Evolutionary conservation across 2,888 invertebrate genomes (phyloP).

Genomic region (Crossocerus cetratus): DNA sequence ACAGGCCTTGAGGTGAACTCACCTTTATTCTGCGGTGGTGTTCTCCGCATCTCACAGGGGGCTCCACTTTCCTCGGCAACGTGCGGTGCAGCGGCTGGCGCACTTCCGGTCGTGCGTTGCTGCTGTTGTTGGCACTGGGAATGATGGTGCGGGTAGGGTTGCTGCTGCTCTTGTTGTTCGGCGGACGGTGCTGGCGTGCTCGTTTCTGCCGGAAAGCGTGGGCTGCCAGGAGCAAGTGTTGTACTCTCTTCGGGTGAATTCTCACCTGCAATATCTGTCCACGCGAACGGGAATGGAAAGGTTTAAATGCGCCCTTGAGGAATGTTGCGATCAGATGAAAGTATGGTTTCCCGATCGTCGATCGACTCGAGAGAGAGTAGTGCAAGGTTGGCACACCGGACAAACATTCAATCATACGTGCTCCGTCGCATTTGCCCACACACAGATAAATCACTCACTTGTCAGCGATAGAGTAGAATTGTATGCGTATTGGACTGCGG

Average conservation of each 20-base stretch:
- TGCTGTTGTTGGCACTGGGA: constrained; percentile 54
- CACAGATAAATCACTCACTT: too few relatives aligned
- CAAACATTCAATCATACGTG: too few relatives aligned
- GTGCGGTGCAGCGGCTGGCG: constrained; percentile 58
- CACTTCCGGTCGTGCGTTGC: constrained; percentile 61
- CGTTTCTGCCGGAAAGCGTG: constrained; percentile 62
- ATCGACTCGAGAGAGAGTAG: not conserved
- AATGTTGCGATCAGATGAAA: constrained; percentile 5
- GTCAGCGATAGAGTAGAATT: too few relatives aligned
- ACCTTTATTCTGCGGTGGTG: constrained; percentile 81
- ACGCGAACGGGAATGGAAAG: constrained; percentile 22
- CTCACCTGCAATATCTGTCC: constrained; percentile 59
- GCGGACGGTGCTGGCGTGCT: constrained; percentile 50
- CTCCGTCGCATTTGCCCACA: too few relatives aligned
- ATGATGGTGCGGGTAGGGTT: constrained; percentile 53
- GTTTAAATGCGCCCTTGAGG: not conserved
- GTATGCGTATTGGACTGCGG: too few relatives aligned
- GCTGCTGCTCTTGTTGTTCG: constrained; percentile 51
- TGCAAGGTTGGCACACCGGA: too few relatives aligned
- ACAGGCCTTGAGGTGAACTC: constrained; percentile 52
- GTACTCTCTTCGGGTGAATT: constrained; percentile 60
- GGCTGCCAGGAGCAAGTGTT: constrained; percentile 54
- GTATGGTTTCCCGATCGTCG: not conserved
- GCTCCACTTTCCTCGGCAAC: constrained; percentile 70
- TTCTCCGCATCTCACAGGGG: constrained; percentile 80